Evolutionary conservation across 2,113 vertebrate species (phyloP).

Genomic region (Odobenus rosmarus): DNA sequence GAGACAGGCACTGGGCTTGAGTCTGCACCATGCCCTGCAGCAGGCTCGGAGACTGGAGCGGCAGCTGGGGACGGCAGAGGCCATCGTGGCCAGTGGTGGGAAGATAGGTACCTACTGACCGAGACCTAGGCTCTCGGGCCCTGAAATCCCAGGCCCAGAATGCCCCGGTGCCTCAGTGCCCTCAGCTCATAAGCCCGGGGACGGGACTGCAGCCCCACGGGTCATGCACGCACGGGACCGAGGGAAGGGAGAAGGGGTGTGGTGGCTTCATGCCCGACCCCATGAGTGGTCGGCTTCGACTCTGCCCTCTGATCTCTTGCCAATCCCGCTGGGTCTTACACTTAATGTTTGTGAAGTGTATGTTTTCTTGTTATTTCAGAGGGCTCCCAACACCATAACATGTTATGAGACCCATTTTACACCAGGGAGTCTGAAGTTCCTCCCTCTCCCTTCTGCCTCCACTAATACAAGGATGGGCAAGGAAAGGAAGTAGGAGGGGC

Average conservation of each 20-base stretch:
- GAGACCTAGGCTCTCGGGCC: not conserved
- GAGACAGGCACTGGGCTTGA: constrained; percentile 83
- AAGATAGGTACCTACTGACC: constrained; percentile 82
- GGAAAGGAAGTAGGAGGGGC: not conserved
- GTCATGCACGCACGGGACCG: not conserved
- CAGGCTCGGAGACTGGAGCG: constrained; percentile 84
- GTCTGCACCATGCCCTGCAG: constrained; percentile 85
- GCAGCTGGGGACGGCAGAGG: constrained; percentile 80
- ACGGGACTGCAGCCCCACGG: not conserved
- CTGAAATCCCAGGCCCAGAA: not conserved
- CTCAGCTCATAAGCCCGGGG: not conserved
- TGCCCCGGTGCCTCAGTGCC: not conserved
- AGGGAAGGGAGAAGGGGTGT: not conserved
- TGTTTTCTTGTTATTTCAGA: not conserved
- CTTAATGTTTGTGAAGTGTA: not conserved
- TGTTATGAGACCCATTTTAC: not conserved
- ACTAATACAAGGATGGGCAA: not conserved
- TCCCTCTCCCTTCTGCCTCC: not conserved
- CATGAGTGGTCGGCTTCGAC: not conserved
- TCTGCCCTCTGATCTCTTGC: not conserved
- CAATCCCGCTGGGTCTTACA: not conserved
- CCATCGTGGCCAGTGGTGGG: constrained; percentile 84
- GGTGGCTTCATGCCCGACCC: accelerated
- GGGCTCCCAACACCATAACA: not conserved
- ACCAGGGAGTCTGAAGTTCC: not conserved